Evolutionary conservation across 2,888 invertebrate genomes (phyloP).

Genomic region (Mellilla xanthometata): DNA sequence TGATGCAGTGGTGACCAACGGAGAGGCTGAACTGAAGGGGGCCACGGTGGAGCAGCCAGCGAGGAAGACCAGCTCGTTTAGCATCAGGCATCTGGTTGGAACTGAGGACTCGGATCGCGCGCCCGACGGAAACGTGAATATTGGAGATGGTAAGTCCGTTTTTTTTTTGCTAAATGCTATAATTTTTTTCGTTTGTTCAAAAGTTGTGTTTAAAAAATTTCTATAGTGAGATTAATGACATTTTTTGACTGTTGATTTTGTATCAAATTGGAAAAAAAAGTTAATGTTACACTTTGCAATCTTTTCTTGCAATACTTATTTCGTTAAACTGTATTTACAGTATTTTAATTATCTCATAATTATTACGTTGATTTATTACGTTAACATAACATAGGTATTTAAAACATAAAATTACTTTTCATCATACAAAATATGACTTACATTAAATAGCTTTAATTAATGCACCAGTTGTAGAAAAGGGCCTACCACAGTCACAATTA

Average conservation of each 20-base stretch:
- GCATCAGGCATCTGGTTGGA: slow-evolving; percentile 71
- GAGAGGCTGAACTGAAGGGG: slow-evolving; percentile 60
- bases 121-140: slow-evolving; percentile 55
- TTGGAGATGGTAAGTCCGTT: slow-evolving; percentile 59
- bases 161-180: too few species aligned
- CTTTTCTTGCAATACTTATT: too few species aligned
- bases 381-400: too few species aligned
- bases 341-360: too few species aligned
- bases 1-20: slow-evolving; percentile 49
- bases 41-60: slow-evolving; percentile 53
- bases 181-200: too few species aligned
- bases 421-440: neutral
- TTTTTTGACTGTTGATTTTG: too few species aligned
- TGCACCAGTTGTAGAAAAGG: neutral
- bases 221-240: too few species aligned
- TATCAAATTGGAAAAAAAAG: too few species aligned
- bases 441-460: neutral
- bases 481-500: neutral
- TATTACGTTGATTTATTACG: too few species aligned
- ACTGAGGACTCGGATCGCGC: slow-evolving; percentile 57
- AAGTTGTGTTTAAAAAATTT: too few species aligned
- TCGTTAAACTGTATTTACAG: too few species aligned
- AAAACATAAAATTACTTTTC: neutral
- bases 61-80: slow-evolving; percentile 68
- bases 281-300: too few species aligned